A percentile compares a stretch with the other conserved stretches of the same genome.
Conservation (phyloP, 2,113 vertebrate genomes). For the Murina feae region DNA sequence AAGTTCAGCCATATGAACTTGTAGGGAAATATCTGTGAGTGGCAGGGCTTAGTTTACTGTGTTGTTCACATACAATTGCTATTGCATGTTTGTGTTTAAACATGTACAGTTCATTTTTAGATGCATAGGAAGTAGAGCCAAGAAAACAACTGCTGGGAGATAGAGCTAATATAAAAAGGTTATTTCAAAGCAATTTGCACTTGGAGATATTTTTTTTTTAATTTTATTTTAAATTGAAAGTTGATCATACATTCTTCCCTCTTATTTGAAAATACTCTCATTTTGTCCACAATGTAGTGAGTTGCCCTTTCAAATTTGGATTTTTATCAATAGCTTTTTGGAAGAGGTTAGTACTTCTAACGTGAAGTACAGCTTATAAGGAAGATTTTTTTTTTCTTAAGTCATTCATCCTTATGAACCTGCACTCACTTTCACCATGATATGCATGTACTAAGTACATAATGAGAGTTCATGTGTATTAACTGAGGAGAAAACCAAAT, state of each 20-base stretch:
- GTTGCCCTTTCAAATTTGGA: constrained; percentile 36
- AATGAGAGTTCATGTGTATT: background rate
- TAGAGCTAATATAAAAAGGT: constrained; percentile 26
- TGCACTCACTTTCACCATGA: background rate
- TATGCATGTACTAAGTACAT: background rate
- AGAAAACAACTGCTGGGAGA: constrained; percentile 40
- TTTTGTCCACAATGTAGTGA: background rate
- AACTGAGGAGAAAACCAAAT: background rate
- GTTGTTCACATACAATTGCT: constrained; percentile 31
- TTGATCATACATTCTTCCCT: constrained; percentile 50
- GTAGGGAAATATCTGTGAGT: background rate
- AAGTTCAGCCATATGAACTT: background rate
- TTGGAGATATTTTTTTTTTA: constrained; percentile 37
- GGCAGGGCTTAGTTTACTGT: background rate
- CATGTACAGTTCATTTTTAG: constrained; percentile 16
- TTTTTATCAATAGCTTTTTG: constrained; percentile 22
- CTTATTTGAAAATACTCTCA: constrained; percentile 32
- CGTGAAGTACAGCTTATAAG: background rate
- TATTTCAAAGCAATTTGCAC: constrained; percentile 48
- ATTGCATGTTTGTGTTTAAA: constrained; percentile 23
- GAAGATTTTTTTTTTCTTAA: background rate
- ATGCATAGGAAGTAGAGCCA: background rate
- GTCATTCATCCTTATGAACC: background rate
- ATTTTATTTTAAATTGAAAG: constrained; percentile 59
- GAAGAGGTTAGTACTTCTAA: background rate